Conservation (phyloP, 2,797 vertebrate genomes). For the Sebastes flavidus region DNA sequence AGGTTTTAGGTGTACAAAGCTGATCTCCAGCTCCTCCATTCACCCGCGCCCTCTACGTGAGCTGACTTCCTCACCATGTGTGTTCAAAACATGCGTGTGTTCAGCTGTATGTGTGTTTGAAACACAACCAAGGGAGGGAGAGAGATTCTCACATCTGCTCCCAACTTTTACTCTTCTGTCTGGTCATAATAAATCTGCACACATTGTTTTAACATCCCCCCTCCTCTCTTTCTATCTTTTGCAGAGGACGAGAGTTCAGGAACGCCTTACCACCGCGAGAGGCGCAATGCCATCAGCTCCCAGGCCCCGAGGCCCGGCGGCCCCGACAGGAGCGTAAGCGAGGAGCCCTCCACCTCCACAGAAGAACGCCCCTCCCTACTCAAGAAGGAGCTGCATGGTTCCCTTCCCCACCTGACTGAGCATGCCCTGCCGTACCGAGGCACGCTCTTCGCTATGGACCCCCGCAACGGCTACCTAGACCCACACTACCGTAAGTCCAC, state of each 20-base stretch:
- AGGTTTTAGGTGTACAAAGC: slow-evolving; percentile 53
- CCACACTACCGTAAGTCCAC: slow-evolving; percentile 90
- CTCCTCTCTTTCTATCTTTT: slow-evolving; percentile 26
- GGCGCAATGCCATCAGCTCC: slow-evolving; percentile 93
- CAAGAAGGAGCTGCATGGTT: slow-evolving; percentile 96
- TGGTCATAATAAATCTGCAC: neutral
- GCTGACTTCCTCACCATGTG: slow-evolving; percentile 31
- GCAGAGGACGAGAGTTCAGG: slow-evolving; percentile 94
- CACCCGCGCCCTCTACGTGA: slow-evolving; percentile 22
- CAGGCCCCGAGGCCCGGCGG: slow-evolving; percentile 84
- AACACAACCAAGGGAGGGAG: neutral
- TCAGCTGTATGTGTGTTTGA: neutral
- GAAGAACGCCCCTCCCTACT: slow-evolving; percentile 93
- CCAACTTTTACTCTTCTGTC: neutral
- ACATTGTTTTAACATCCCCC: slow-evolving; percentile 16
- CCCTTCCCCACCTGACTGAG: slow-evolving; percentile 91
- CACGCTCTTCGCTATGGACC: slow-evolving; percentile 95
- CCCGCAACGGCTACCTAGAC: slow-evolving; percentile 94
- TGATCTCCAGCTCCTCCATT: slow-evolving; percentile 43
- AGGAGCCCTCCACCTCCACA: slow-evolving; percentile 96
- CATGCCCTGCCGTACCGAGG: slow-evolving; percentile 93
- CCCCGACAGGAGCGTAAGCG: slow-evolving; percentile 87
- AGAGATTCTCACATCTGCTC: neutral
- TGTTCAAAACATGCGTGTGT: neutral
- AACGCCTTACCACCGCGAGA: slow-evolving; percentile 92